These are phyloP conservation scores for Drosophila repletoides DNA, from an alignment of 1,140 invertebrate species.

Conservation along the genomic window DNA sequence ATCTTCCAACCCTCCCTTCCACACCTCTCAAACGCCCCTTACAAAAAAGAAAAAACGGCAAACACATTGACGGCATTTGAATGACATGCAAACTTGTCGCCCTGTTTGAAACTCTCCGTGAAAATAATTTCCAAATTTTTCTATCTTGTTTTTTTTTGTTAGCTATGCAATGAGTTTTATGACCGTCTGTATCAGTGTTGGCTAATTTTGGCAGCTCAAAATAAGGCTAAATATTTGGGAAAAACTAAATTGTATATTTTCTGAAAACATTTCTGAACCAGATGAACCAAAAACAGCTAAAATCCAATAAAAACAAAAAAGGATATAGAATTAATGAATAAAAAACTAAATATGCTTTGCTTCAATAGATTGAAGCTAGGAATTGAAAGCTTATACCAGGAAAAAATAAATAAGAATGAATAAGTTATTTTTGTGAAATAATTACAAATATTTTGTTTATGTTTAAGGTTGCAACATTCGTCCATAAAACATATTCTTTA, in stretches of 20 bases:
- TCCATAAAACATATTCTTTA: too few relatives aligned
- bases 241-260: neutral
- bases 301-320: too few relatives aligned
- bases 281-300: too few relatives aligned
- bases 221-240: neutral
- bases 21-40: neutral
- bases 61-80: slow-evolving; percentile 55
- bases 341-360: too few relatives aligned
- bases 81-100: slow-evolving; percentile 74
- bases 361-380: too few relatives aligned
- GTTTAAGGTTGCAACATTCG: too few relatives aligned
- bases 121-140: slow-evolving; percentile 37
- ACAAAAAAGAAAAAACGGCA: neutral
- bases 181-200: neutral
- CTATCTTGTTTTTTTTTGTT: slow-evolving; percentile 5
- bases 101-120: slow-evolving; percentile 28
- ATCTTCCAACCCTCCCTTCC: neutral
- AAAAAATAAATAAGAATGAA: too few relatives aligned
- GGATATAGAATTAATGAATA: too few relatives aligned
- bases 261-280: neutral
- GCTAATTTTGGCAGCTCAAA: neutral
- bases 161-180: neutral
- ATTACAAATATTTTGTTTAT: too few relatives aligned
- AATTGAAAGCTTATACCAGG: too few relatives aligned
- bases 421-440: too few relatives aligned